phyloP scores from a whole-genome alignment of 2,888 invertebrate species.

The Synergus umbraculus region DNA sequence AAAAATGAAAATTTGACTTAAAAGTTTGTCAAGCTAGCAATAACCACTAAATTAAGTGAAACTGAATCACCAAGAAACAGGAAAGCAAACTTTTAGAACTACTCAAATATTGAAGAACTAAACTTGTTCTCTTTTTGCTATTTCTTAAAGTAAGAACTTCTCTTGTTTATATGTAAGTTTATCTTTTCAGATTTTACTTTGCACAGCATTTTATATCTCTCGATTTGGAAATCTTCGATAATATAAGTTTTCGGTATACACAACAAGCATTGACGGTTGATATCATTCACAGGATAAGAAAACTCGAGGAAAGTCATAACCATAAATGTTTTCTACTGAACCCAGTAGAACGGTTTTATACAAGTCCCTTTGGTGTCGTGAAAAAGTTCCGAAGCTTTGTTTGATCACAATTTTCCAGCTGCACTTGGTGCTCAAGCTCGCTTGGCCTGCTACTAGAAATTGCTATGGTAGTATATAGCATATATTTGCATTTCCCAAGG shows the following conservation, averaged over 20 bases:
- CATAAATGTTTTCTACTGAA: conserved; percentile 28
- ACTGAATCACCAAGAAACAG: not conserved
- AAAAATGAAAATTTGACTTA: no score
- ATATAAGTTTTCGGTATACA: not conserved
- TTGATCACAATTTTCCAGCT: conserved; percentile 11
- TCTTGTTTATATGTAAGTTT: not conserved
- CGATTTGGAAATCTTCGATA: conserved; percentile 5
- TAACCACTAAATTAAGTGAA: not conserved
- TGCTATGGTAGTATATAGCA: conserved; percentile 6
- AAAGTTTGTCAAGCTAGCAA: not conserved
- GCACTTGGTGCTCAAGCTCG: conserved; percentile 13
- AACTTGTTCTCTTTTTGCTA: not conserved
- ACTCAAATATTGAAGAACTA: not conserved
- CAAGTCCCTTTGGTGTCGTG: conserved; percentile 31
- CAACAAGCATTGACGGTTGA: conserved; percentile 10
- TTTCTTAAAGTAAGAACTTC: not conserved
- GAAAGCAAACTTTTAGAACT: not conserved
- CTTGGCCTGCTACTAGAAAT: conserved; percentile 17
- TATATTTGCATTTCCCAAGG: conserved; percentile 42
- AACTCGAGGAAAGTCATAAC: conserved; percentile 33
- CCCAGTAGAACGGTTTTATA: conserved; percentile 8
- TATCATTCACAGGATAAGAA: conserved; percentile 20
- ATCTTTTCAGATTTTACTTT: not conserved
- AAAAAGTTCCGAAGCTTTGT: conserved; percentile 31
- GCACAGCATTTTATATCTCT: not conserved